Conservation (phyloP, 2,797 vertebrate genomes). For the Nothura maculosa region DNA sequence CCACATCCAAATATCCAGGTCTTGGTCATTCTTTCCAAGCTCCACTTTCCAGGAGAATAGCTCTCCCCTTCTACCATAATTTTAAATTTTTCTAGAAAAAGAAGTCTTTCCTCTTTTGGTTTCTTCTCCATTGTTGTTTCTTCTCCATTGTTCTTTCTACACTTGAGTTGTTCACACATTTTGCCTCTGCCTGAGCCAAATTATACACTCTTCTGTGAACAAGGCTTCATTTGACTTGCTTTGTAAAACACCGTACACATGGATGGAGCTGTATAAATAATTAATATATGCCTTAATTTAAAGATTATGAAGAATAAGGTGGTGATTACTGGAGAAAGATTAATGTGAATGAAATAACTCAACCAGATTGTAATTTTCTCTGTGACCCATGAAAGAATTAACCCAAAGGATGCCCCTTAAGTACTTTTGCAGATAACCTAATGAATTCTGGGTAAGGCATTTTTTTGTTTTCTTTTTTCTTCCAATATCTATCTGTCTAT, state of each 20-base stretch:
- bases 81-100: not conserved
- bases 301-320: constrained; percentile 63
- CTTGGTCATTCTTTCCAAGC: not conserved
- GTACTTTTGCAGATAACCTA: constrained; percentile 46
- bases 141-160: not conserved
- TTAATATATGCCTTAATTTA: constrained; percentile 57
- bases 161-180: not conserved
- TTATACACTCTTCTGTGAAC: not conserved
- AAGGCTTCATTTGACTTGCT: constrained; percentile 28
- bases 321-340: constrained; percentile 42
- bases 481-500: not conserved
- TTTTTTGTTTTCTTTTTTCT: constrained; percentile 31
- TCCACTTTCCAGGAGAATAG: not conserved
- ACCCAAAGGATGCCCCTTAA: constrained; percentile 52
- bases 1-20: not conserved
- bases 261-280: constrained; percentile 49
- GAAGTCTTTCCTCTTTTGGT: not conserved
- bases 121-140: not conserved
- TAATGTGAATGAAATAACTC: constrained; percentile 51
- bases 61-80: not conserved
- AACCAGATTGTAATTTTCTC: constrained; percentile 44
- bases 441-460: constrained; percentile 48
- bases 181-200: not conserved
- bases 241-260: not conserved
- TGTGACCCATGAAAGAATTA: constrained; percentile 46